Base-by-base conservation (phyloP, 2,888 invertebrate genomes). In the Apotomis capreana region DNA sequence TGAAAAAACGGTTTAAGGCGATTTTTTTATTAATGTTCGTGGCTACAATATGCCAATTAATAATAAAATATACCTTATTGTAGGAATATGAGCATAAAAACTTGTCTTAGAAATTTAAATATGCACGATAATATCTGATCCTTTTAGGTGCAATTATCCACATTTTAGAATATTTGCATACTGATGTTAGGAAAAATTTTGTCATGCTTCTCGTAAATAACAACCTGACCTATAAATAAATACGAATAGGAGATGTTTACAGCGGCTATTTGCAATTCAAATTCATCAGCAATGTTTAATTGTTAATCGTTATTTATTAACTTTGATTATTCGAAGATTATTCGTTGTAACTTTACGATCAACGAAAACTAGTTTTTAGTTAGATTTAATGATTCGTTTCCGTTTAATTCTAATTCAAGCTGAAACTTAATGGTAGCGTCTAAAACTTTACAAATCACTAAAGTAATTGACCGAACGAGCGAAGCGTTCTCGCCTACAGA, bases 231-330 rank as follows among this genome's bases (percentile, higher is more conserved):
- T 64, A 64, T 52, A 62, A 40, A 64, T 54, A 62, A 54, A 64
- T 46, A 62, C 61, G 49, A 49, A 49, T 69, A 62, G 55, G 52
- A 61, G 13, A 55, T 26, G 12, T 57, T 57, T 37, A 55, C 6
- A 15, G 12, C 9, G 10, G 3, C 4, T 15, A 63, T 69, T 69
- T 26, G 57, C 12, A 69, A 55, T 69, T 62, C 69, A 62, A 62
- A 69, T 69, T 40, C 46, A 13, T 8, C n/a, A 62, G 46, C 49
- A 44, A 44, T 51, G 59, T 57, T 62, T 69, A 62, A 62, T 69
- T 63, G 62, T 62, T 69, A 4, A 37, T 49, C 1, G 55, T 62
- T 64, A 12, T 15, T 64, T 64, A 64, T 49, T 12, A 44, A 68
- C 5, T n/a, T 51, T 37, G 5, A 57, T 61, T 55, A 52, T 13